Evolutionary conservation across 2,888 invertebrate genomes (phyloP).

Genomic region (Archips crataeganus): DNA sequence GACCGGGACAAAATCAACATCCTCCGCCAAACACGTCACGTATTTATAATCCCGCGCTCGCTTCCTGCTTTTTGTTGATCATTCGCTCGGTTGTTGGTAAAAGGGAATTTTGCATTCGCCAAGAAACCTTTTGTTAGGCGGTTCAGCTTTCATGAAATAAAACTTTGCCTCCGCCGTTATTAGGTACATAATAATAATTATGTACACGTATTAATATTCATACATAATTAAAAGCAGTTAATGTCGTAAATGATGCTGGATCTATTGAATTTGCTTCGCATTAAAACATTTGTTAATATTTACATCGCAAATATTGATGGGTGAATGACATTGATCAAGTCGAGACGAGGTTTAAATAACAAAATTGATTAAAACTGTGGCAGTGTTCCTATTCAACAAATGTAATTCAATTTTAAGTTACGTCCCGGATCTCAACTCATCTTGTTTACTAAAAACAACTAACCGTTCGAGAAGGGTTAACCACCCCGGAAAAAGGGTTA

Average conservation of each 20-base stretch:
- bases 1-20: slow-evolving; percentile 76
- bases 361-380: slow-evolving; percentile 2
- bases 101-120: slow-evolving; percentile 41
- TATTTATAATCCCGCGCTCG: slow-evolving; percentile 80
- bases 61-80: slow-evolving; percentile 82
- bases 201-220: not conserved
- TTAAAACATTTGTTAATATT: not conserved
- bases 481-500: slow-evolving; percentile 9
- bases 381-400: not conserved
- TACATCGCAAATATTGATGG: not conserved
- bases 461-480: slow-evolving; percentile 26
- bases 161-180: not conserved
- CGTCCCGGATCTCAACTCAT: slow-evolving; percentile 14
- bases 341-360: not conserved
- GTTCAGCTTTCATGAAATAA: slow-evolving; percentile 9
- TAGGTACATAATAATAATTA: not conserved
- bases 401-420: slow-evolving; percentile 13
- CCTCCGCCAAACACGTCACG: slow-evolving; percentile 74
- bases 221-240: not conserved
- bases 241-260: not conserved
- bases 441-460: slow-evolving; percentile 29
- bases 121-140: slow-evolving; percentile 34
- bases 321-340: not conserved
- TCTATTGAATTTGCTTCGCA: not conserved
- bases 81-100: slow-evolving; percentile 48